Evolutionary conservation across 1,140 invertebrate species (phyloP), one percentile per base, ranked within the genome.

Genomic region (Thereuonema tuberculata): DNA sequence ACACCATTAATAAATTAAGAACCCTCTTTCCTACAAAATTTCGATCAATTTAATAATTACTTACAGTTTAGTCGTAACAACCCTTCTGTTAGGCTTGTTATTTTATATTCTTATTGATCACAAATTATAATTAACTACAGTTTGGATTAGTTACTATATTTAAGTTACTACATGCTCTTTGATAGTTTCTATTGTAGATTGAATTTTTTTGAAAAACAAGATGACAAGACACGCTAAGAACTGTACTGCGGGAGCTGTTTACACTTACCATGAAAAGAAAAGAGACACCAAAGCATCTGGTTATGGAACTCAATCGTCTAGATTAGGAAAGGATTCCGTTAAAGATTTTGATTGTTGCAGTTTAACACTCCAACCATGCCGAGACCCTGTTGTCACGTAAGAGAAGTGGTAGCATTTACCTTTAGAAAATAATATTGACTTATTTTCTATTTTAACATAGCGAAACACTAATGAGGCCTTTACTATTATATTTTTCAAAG

Each of bases 331-430:
- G 74, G 96, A 99, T 80, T 95, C 94, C 0, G 82, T 99, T 0
- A 97, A 97, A 72, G 89, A 89, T 70, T 99, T 99, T 75, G 96
- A 99, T 74, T 98, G 93, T 69, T 99, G 97, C 72, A 96, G 87
- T 67, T 74, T 99, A 21, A 96, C 93, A 3, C 76, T 99, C 59
- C 96, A 99, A 70, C 95, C 96, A 1, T 97, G 93, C 70, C 80
- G 84, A 70, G 83, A 89, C 74, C 90, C 91, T 58, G 85, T 94
- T 2, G 76, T 94, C 43, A 92, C 89, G 82, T 86, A 77, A 27
- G 24, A 15, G 25, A 56, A 5, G 17, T 24, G n/a, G 31, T 37
- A 17, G 5, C 5, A 9, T 37, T 17, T 37, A 37, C 5, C 5
- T 37, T 37, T 17, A 37, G 31, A 37, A 9, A 9, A 37, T 5